These are phyloP conservation scores for Graptemys geographica DNA, from an alignment of 2,797 vertebrate species.

Conservation along the genomic window DNA sequence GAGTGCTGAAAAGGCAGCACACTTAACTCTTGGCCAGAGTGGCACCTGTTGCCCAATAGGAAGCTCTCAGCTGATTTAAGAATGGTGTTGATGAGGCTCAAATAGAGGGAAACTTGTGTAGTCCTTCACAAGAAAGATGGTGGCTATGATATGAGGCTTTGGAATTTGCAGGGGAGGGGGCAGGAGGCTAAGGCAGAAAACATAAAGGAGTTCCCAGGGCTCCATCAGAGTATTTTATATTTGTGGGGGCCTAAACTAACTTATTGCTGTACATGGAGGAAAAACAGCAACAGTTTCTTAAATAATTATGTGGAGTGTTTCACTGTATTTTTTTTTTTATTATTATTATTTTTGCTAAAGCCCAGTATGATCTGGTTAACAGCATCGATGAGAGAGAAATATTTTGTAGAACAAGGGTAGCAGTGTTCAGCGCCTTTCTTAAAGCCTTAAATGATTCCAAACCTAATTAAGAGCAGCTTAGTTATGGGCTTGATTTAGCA, in stretches of 20 bases:
- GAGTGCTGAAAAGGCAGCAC: not conserved
- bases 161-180: not conserved
- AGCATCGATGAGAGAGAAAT: not conserved
- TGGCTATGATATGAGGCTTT: not conserved
- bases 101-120: not conserved
- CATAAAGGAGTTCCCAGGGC: not conserved
- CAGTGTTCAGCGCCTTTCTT: not conserved
- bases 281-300: not conserved
- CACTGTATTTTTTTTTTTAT: not conserved
- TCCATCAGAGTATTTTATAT: not conserved
- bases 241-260: not conserved
- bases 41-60: not conserved
- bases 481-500: not conserved
- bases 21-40: not conserved
- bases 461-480: not conserved
- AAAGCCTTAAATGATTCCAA: not conserved
- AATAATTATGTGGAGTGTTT: not conserved
- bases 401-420: not conserved
- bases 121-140: not conserved
- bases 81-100: not conserved
- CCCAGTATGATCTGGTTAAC: not conserved
- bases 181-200: not conserved
- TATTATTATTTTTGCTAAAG: too few relatives aligned
- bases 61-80: not conserved
- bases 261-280: not conserved